Evolutionary conservation across 2,888 invertebrate species (phyloP).

Genomic region (Kryphioiulus occultus): DNA sequence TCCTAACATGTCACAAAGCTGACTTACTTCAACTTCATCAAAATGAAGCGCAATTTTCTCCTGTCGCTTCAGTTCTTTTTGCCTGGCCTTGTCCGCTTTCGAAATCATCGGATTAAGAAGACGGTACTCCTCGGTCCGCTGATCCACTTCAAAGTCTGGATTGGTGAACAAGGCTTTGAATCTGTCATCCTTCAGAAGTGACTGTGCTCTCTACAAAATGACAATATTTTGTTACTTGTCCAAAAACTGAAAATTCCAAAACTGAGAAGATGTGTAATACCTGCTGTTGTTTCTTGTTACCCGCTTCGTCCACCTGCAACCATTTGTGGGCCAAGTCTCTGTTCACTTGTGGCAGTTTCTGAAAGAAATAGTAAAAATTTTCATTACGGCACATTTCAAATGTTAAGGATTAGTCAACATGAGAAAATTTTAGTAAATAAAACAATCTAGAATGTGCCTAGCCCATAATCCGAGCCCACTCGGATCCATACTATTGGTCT

Average conservation of each 20-base stretch:
- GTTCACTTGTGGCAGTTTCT: slow-evolving; percentile 85
- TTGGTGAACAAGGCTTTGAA: slow-evolving; percentile 91
- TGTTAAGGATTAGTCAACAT: too few species aligned
- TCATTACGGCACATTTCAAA: neutral
- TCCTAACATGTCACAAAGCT: too few species aligned
- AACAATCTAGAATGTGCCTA: too few species aligned
- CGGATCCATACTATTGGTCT: too few species aligned
- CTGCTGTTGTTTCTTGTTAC: slow-evolving; percentile 65
- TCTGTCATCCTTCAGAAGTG: slow-evolving; percentile 81
- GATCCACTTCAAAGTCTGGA: slow-evolving; percentile 90
- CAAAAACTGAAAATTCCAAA: neutral
- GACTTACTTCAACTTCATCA: slow-evolving; percentile 56
- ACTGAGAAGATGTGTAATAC: slow-evolving; percentile 57
- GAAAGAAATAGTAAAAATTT: slow-evolving; percentile 51
- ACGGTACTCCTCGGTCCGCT: slow-evolving; percentile 83
- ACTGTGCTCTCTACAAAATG: neutral
- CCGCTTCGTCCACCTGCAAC: slow-evolving; percentile 69
- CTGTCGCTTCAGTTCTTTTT: slow-evolving; percentile 68
- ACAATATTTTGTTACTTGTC: slow-evolving; percentile 16
- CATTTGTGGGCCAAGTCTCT: slow-evolving; percentile 86
- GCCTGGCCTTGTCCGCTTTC: slow-evolving; percentile 75
- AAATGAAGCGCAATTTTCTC: slow-evolving; percentile 64
- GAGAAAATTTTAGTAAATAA: too few species aligned
- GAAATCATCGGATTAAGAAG: slow-evolving; percentile 88
- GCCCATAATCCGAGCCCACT: too few species aligned